Percentiles rank a stretch among this genome's conserved stretches.
These are phyloP conservation scores for Parnassius apollo DNA, from an alignment of 2,888 invertebrate genomes.

Conservation along the genomic window DNA sequence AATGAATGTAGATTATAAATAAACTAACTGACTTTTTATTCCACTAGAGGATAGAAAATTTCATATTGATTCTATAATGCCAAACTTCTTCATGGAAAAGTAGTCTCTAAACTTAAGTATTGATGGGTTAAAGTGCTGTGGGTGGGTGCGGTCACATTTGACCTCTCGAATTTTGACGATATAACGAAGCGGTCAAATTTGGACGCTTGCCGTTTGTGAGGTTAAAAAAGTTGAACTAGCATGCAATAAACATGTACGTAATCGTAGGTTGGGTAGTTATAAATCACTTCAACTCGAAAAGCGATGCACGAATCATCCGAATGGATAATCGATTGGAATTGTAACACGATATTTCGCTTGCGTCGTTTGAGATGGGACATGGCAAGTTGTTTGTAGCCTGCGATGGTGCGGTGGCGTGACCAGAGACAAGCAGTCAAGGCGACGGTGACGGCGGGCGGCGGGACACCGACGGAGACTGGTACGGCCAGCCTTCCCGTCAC, in stretches of 20 bases:
- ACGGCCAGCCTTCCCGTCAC: slow-evolving; percentile 55
- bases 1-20: too few species aligned
- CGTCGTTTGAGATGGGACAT: slow-evolving; percentile 30
- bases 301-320: slow-evolving; percentile 14
- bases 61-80: too few species aligned
- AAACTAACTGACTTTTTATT: too few species aligned
- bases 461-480: slow-evolving; percentile 57
- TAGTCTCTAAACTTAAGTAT: too few species aligned
- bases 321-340: slow-evolving; percentile 20
- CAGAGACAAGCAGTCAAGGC: slow-evolving; percentile 71
- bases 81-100: too few species aligned
- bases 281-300: slow-evolving; percentile 12
- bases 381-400: slow-evolving; percentile 32
- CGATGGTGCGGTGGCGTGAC: slow-evolving; percentile 58
- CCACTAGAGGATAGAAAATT: too few species aligned
- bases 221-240: too few species aligned
- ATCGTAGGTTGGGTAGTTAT: neutral
- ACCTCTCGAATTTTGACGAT: too few species aligned
- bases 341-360: slow-evolving; percentile 25
- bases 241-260: neutral
- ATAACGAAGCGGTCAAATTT: too few species aligned
- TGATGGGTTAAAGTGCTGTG: too few species aligned
- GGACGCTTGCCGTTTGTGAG: too few species aligned
- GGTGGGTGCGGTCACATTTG: too few species aligned
- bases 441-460: slow-evolving; percentile 53